Percentiles rank a stretch among this genome's conserved stretches.
phyloP scores from a whole-genome alignment of 1,140 invertebrate genomes.

The Habropoda laboriosa region DNA sequence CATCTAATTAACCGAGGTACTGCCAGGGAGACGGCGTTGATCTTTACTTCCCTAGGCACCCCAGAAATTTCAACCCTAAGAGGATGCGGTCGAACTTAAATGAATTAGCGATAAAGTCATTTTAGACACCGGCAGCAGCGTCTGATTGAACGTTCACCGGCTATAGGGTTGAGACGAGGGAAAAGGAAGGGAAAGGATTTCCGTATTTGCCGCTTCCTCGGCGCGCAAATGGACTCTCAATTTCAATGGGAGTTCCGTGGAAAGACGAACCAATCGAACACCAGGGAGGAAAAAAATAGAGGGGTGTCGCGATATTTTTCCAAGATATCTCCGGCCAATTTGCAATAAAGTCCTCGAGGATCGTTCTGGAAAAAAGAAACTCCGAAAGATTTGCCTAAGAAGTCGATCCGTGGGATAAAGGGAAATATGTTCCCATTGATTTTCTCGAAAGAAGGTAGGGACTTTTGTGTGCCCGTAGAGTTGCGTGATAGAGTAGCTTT shows the following conservation, averaged over 20 bases:
- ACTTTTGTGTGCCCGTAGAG: background rate
- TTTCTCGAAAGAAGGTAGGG: background rate
- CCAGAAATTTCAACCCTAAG: conserved; percentile 53
- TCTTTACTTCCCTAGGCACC: conserved; percentile 31
- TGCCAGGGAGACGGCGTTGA: conserved; percentile 34
- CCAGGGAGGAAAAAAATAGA: too few relatives aligned
- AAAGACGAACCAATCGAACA: background rate
- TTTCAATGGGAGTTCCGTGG: conserved; percentile 12
- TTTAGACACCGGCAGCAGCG: conserved; percentile 37
- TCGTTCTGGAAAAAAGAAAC: background rate
- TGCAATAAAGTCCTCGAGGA: conserved; percentile 7
- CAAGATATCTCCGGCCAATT: conserved; percentile 24
- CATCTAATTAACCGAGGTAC: conserved; percentile 63
- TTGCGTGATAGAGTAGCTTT: background rate
- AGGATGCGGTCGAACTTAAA: conserved; percentile 47
- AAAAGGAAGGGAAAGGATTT: conserved; percentile 2
- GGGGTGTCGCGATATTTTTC: background rate
- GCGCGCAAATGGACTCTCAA: conserved; percentile 8
- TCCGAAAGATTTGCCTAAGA: background rate
- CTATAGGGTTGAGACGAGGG: background rate
- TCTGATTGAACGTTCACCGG: conserved; percentile 35
- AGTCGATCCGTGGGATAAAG: conserved; percentile 9
- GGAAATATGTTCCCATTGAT: conserved; percentile 4
- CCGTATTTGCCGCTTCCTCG: background rate
- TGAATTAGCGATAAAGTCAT: conserved; percentile 55